Conservation (phyloP, 2,797 vertebrate species). For the Acanthornis magna region DNA sequence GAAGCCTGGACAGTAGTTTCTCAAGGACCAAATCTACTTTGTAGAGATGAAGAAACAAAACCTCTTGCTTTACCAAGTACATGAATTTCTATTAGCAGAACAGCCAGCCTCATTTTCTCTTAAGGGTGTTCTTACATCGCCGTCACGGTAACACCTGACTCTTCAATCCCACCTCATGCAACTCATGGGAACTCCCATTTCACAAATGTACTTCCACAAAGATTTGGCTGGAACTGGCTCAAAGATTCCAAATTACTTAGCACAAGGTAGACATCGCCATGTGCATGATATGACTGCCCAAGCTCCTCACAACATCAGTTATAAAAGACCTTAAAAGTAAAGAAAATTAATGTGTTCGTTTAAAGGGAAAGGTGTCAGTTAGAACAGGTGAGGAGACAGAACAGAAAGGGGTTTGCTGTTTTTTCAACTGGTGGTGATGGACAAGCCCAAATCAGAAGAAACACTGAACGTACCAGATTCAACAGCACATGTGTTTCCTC, state of each 20-base stretch:
- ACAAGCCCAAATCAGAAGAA: background rate
- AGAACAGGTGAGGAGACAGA: background rate
- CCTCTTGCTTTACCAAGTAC: background rate
- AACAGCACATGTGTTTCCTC: conserved; percentile 69
- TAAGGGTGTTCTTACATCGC: background rate
- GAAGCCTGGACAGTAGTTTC: background rate
- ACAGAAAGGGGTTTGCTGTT: background rate
- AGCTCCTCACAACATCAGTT: background rate
- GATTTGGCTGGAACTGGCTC: background rate
- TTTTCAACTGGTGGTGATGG: background rate
- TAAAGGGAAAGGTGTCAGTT: background rate
- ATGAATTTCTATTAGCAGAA: background rate
- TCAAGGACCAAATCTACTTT: background rate
- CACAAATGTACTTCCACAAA: background rate
- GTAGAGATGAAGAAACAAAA: background rate
- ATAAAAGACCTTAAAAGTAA: background rate
- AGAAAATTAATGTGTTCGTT: background rate
- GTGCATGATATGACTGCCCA: background rate
- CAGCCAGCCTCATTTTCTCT: background rate
- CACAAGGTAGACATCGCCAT: accelerated
- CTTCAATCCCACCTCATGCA: background rate
- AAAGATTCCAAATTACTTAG: background rate
- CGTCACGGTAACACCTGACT: background rate
- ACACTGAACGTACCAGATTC: conserved; percentile 75
- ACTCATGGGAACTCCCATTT: background rate